Evolutionary conservation across 2,113 vertebrate genomes (phyloP).

Genomic region (Phalacrocorax brasilianus): DNA sequence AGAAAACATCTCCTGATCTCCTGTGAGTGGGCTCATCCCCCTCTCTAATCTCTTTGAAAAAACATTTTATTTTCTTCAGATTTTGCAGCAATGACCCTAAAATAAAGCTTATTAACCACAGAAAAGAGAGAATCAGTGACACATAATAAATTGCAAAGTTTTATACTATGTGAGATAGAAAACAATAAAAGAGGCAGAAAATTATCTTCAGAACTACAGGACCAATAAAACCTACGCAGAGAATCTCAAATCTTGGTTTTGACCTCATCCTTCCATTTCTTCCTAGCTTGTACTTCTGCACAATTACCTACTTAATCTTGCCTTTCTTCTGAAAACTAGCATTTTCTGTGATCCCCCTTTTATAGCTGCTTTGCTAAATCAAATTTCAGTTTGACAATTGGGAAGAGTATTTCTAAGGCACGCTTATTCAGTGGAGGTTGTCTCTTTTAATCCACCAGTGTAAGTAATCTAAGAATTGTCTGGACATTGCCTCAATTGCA

Average conservation of each 20-base stretch:
- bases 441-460: neutral
- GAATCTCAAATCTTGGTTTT: neutral
- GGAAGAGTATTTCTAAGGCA: neutral
- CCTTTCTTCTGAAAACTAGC: neutral
- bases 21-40: neutral
- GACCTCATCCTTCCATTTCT: neutral
- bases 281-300: neutral
- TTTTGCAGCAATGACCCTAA: neutral
- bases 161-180: neutral
- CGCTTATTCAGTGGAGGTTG: neutral
- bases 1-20: neutral
- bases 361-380: neutral
- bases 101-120: neutral
- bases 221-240: neutral
- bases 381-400: neutral
- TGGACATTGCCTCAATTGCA: neutral
- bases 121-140: neutral
- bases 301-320: neutral
- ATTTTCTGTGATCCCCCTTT: neutral
- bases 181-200: neutral
- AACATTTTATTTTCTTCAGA: neutral
- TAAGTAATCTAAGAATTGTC: neutral
- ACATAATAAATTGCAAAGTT: neutral
- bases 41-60: neutral
- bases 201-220: neutral